Evolutionary conservation across 1,140 invertebrate species (phyloP), one percentile per base, ranked within the genome.

Genomic region (Drosophila baimaii): DNA sequence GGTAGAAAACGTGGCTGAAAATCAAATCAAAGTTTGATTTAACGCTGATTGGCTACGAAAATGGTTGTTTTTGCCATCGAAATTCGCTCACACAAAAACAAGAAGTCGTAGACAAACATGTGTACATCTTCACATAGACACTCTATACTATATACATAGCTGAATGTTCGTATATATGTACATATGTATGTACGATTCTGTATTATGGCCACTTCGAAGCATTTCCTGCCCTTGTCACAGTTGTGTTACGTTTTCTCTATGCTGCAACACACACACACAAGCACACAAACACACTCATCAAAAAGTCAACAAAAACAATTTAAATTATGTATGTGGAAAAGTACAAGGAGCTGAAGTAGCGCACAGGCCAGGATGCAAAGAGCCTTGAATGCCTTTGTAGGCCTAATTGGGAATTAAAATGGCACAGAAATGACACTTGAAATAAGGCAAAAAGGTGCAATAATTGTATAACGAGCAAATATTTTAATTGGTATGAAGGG

Each of bases 281-380:
- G 19, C 21, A 35, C 13, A 12, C n/a, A 33, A 21, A 65, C 35
- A 23, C 61, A 43, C 31, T 55, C 68, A 61, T 43, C 39, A 25
- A 61, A 68, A 59, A 76, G 73, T 77, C 46, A 68, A 76, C 62
- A 76, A 77, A 77, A 76, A 66, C 62, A 77, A 46, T 68, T 76
- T 56, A 43, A 77, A 68, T 68, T 59, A 52, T 56, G 35, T 72
- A 46, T 31, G 46, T 61, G 29, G 17, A 25, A 37, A 46, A 19
- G 31, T 23, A 55, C 64, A 69, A 29, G 29, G 39, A 69, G 39
- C 65, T 59, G 9, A 15, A 59, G 54, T 41, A 44, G 6, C 17
- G 15, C 31, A 41, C 23, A 27, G 25, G 4, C 23, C 46, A 41
- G 46, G 23, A 41, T 43, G 25, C 37, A 43, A 10, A 31, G 10